Evolutionary conservation across 2,113 vertebrate species (phyloP).

Genomic region (Psettodes erumei): DNA sequence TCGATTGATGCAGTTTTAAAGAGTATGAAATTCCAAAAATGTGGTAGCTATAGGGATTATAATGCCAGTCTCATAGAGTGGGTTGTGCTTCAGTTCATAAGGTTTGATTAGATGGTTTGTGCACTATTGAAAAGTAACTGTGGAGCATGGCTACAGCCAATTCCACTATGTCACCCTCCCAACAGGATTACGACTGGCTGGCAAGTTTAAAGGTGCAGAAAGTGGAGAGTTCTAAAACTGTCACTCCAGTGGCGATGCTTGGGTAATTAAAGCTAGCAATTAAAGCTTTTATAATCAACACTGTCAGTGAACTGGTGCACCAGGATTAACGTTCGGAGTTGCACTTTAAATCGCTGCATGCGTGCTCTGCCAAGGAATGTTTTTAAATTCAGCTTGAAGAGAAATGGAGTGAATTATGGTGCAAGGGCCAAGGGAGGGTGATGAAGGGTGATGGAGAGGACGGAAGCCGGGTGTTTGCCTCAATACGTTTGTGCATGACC

Average conservation of each 20-base stretch:
- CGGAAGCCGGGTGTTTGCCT: conserved; percentile 34
- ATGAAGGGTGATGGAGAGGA: conserved; percentile 34
- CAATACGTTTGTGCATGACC: conserved; percentile 39
- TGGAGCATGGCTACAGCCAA: conserved; percentile 47
- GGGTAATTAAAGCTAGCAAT: conserved; percentile 76
- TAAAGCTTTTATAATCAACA: conserved; percentile 80
- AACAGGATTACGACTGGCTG: conserved; percentile 68
- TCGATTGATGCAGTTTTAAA: conserved; percentile 23
- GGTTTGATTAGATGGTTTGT: conserved; percentile 67
- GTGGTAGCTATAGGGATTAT: not conserved
- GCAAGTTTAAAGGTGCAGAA: conserved; percentile 68
- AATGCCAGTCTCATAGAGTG: conserved; percentile 34
- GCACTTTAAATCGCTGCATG: conserved; percentile 63
- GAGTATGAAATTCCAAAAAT: conserved; percentile 27
- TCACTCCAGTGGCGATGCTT: conserved; percentile 62
- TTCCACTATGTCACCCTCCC: conserved; percentile 65
- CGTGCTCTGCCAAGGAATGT: conserved; percentile 52
- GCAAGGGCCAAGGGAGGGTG: conserved; percentile 8
- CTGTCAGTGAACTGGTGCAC: conserved; percentile 68
- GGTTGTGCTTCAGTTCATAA: conserved; percentile 50
- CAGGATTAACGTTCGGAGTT: conserved; percentile 72
- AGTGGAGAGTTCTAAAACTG: conserved; percentile 70
- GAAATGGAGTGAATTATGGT: conserved; percentile 56
- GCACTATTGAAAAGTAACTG: conserved; percentile 61
- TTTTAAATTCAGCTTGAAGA: conserved; percentile 62